phyloP scores from a whole-genome alignment of 1,140 invertebrate genomes.

The Oedothorax gibbosus region DNA sequence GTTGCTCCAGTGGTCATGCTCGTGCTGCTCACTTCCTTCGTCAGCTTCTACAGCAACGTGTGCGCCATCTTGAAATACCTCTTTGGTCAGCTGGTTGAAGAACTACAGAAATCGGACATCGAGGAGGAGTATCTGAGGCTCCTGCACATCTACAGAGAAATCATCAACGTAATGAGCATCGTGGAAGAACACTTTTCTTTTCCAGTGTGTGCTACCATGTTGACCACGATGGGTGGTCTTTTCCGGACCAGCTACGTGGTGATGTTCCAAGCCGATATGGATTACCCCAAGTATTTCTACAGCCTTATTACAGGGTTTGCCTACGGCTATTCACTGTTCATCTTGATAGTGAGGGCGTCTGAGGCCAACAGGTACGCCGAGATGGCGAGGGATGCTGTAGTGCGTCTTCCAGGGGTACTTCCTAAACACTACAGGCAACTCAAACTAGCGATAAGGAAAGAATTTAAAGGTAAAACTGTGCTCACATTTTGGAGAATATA shows the following conservation, averaged over 20 bases:
- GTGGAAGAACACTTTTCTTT: slow-evolving; percentile 1
- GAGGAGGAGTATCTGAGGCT: neutral
- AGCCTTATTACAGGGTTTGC: too few relatives aligned
- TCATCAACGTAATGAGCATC: neutral
- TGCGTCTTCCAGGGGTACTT: neutral
- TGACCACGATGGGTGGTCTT: slow-evolving; percentile 6
- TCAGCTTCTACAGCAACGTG: neutral
- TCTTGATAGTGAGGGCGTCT: neutral
- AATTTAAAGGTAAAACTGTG: neutral
- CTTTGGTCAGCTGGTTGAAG: neutral
- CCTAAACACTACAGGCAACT: neutral
- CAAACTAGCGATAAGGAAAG: neutral
- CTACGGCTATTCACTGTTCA: too few relatives aligned
- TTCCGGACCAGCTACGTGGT: slow-evolving; percentile 4
- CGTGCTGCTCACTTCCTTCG: neutral
- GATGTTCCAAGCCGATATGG: neutral
- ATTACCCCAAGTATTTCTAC: neutral
- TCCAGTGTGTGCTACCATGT: neutral
- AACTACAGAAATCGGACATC: neutral
- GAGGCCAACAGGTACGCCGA: neutral
- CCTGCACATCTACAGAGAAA: neutral
- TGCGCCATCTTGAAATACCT: neutral
- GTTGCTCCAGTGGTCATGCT: neutral
- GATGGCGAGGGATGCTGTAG: neutral
- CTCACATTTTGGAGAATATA: slow-evolving; percentile 29